Conservation (phyloP, 1,140 invertebrate species). For the Eumaeus atala region DNA sequence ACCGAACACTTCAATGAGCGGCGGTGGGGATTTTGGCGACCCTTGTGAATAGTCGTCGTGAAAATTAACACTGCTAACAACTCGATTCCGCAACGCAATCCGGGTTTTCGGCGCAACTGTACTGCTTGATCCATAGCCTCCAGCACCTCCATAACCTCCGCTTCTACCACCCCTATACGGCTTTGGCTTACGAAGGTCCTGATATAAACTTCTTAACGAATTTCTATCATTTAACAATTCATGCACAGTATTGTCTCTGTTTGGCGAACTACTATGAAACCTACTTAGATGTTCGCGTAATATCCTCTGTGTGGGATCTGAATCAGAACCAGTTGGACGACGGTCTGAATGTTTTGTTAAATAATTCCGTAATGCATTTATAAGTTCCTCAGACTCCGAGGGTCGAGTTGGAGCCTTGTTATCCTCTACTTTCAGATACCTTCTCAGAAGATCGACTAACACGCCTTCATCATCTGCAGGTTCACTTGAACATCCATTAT, state of each 20-base stretch:
- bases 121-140: constrained; percentile 30
- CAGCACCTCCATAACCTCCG: constrained; percentile 41
- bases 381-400: constrained; percentile 78
- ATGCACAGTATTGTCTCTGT: constrained; percentile 80
- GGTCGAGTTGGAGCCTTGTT: constrained; percentile 43
- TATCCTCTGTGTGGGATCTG: constrained; percentile 76
- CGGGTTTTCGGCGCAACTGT: constrained; percentile 44
- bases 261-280: constrained; percentile 79
- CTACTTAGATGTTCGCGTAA: constrained; percentile 79
- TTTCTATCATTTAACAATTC: constrained; percentile 82
- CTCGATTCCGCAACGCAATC: constrained; percentile 46
- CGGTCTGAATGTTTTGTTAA: constrained; percentile 56
- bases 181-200: constrained; percentile 81
- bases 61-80: constrained; percentile 44
- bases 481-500: constrained; percentile 32
- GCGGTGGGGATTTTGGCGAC: constrained; percentile 76
- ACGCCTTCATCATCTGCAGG: constrained; percentile 73
- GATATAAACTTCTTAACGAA: constrained; percentile 81
- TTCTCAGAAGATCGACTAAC: constrained; percentile 79
- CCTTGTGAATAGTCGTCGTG: constrained; percentile 48
- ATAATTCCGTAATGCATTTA: constrained; percentile 79
- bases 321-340: constrained; percentile 39
- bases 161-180: constrained; percentile 75
- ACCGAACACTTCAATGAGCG: constrained; percentile 79
- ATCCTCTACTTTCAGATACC: constrained; percentile 77